Percentiles rank a stretch among this genome's conserved stretches.
Evolutionary conservation across 2,797 vertebrate species (phyloP).

Genomic region (Myotis pilosus): DNA sequence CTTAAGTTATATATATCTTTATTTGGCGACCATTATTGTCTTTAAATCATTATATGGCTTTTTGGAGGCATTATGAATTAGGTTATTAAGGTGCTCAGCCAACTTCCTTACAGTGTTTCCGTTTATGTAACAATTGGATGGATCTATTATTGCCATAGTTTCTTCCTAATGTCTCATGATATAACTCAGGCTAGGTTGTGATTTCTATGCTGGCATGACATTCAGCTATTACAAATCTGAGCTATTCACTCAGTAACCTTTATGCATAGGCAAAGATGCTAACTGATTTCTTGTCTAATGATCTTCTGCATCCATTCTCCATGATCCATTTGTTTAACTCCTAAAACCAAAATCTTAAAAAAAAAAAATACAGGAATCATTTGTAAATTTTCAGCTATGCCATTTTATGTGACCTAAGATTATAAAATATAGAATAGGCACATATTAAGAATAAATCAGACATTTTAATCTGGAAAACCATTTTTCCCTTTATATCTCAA

Average conservation of each 20-base stretch:
- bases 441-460: conserved; percentile 27
- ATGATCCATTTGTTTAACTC: conserved; percentile 55
- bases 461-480: conserved; percentile 8
- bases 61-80: conserved; percentile 64
- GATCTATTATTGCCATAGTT: conserved; percentile 55
- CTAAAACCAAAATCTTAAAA: conserved; percentile 55
- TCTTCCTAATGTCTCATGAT: conserved; percentile 62
- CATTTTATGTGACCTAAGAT: conserved; percentile 5
- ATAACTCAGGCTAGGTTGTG: conserved; percentile 57
- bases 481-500: background rate
- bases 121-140: conserved; percentile 46
- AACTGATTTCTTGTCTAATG: conserved; percentile 54
- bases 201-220: conserved; percentile 50
- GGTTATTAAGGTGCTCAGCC: conserved; percentile 46
- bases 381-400: conserved; percentile 25
- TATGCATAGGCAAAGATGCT: conserved; percentile 30
- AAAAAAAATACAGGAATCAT: conserved; percentile 12
- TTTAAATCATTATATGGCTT: background rate
- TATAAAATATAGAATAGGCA: background rate
- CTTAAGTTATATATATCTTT: conserved; percentile 51
- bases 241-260: conserved; percentile 56
- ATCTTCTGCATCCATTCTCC: conserved; percentile 56
- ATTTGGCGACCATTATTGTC: background rate
- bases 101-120: conserved; percentile 30
- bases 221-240: conserved; percentile 66